Evolutionary conservation across 2,888 invertebrate genomes (phyloP), one percentile per base, ranked within the genome.

Genomic region (Agonopterix alstromeriana): DNA sequence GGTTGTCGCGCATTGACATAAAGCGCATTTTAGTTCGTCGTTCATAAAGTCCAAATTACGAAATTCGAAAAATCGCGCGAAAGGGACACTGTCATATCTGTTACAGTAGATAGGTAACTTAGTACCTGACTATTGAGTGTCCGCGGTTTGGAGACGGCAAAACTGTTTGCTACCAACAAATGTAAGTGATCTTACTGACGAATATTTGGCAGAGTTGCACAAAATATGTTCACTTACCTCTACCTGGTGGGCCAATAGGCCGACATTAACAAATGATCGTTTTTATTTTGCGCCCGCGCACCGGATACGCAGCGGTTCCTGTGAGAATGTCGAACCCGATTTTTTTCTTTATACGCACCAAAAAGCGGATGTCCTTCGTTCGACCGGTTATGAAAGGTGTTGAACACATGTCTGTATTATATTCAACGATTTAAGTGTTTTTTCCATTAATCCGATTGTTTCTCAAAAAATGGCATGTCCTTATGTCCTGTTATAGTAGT

Each of bases 341-440:
- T 81, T 82, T 78, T 81, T 80, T 41, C 10, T 44, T 48, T 73
- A 74, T 67, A 76, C 75, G 71, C 70, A 77, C 81, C 78, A 83
- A 86, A 87, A 85, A 86, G 83, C 86, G 87, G 87, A 88, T 84
- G 87, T 88, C 87, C 87, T 88, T 87, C 86, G 72, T 72, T 66
- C 77, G 78, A 86, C 85, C 82, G 87, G 85, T 85, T 87, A 86
- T 87, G 83, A 87, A 88, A 88, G 87, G 87, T 87, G 87, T 87
- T 80, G 84, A 88, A 76, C 87, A 88, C 82, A 86, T 88, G 86
- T 83, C 81, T 79, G 77, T 65, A 75, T 77, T 72, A 68, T 72
- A 72, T 80, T 70, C 59, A 63, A 67, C 61, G 66, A 65, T 71
- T 66, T 59, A 53, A 53, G 14, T 36, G 46, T 41, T 44, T 44